Evolutionary conservation across 1,140 invertebrate species (phyloP), one percentile per base, ranked within the genome.

Genomic region (Anthonomus grandis): DNA sequence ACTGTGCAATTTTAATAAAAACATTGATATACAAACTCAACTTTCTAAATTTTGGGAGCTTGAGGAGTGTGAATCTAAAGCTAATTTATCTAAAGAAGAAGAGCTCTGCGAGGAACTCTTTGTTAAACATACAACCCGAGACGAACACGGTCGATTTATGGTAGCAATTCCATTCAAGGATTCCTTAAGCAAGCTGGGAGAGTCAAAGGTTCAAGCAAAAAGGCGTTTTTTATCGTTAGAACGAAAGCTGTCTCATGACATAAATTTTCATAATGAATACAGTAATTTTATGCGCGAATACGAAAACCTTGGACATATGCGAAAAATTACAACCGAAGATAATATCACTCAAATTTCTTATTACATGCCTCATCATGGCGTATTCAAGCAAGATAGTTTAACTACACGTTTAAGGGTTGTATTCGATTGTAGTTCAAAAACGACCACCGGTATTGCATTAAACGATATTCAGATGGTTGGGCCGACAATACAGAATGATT

Each of bases 291-390:
- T 76, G 22, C 21, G 66, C 21, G 73, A 75, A 58, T 76, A 75
- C 42, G 12, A 22, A 10, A 15, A 3, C 24, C 24, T 45, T 22
- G 42, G 42, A 21, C 42, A 45, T 22, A 45, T 45, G 42, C 4
- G 18, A 41, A 56, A 18, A 45, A 9, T 25, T n/a, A n/a, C 9
- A 12, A 12, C 25, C 12, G 13, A 21, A 3, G 4, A 4, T 18
- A 38, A 13, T 5, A 34, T 37, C 25, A 9, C 13, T 9, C 34
- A 42, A 22, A 13, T 25, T 9, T 12, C 2, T 38, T 70, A 60
- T 57, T 78, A 70, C 52, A 34, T 77, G 17, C 74, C 76, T 2
- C 75, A 78, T 58, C 73, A 75, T 38, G 63, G 59, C 3, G 73
- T 77, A 0, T 4, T 70, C 1, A 65, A 64, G 51, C 47, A 58